phyloP scores from a whole-genome alignment of 1,140 invertebrate genomes.

The Tetranychus urticae region DNA sequence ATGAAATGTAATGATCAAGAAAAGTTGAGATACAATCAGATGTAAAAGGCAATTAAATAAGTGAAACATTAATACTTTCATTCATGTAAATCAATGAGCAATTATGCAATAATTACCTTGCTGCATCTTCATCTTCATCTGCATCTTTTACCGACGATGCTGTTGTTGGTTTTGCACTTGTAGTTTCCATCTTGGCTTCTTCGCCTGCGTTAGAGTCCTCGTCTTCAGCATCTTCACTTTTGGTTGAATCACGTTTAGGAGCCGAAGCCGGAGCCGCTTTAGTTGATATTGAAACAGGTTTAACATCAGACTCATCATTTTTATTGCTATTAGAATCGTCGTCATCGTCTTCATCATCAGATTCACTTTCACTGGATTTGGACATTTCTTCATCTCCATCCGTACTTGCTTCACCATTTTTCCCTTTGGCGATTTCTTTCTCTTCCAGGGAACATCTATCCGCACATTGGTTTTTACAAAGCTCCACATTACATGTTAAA shows the following conservation, averaged over 20 bases:
- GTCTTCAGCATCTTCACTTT: neutral
- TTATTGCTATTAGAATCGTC: neutral
- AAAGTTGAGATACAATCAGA: neutral
- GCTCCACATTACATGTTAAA: slow-evolving; percentile 44
- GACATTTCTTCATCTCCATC: neutral
- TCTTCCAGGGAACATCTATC: slow-evolving; percentile 6
- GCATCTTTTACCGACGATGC: neutral
- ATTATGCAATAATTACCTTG: neutral
- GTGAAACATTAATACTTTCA: neutral
- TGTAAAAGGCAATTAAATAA: neutral
- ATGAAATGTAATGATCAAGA: too few relatives aligned
- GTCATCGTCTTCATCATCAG: neutral
- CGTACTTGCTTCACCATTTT: neutral
- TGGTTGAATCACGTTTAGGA: neutral
- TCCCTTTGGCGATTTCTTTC: neutral
- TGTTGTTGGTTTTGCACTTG: neutral
- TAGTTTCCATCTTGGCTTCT: neutral
- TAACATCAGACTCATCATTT: neutral
- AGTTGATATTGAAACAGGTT: neutral
- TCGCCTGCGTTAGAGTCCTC: neutral
- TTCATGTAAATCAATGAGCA: neutral
- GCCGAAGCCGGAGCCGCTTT: neutral
- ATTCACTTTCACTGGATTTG: neutral
- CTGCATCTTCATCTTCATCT: neutral
- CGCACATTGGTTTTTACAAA: slow-evolving; percentile 12